Base-by-base conservation (phyloP, 2,888 invertebrate species). In the Ypsolopha sequella region DNA sequence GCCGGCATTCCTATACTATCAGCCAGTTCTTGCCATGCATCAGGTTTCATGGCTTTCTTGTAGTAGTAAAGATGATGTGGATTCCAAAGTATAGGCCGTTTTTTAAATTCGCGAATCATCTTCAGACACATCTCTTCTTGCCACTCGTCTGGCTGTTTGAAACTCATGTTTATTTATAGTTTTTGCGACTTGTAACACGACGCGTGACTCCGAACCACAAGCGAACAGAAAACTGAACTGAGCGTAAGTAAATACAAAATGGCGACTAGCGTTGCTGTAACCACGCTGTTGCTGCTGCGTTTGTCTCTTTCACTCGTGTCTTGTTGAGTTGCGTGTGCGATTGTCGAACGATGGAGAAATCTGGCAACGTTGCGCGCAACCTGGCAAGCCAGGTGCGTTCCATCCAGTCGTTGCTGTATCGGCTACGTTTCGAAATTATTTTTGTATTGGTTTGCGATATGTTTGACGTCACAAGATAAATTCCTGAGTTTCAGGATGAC, bases 41-140 rank as follows among this genome's bases (percentile, higher is more conserved):
- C 51, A 7, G 54, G 57, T 52, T 70, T 76, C 53, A 57, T 50
- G 35, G 41, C n/a, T 53, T 64, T 66, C 52, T 66, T 70, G 54
- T 61, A 71, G 54, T 61, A 72, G 36, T 55, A 53, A 4, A 52
- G 54, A 55, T 66, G 52, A 35, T 59, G 61, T 9, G 56, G 58
- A 51, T 73, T 68, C 76, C 76, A 76, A 39, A 75, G 50, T 33
- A 63, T 52, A 7, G 69, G 63, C 49, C 57, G 60, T 14, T 51
- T 39, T 52, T 64, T 65, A 46, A 63, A 75, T 52, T 65, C 66
- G 24, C 64, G 56, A 58, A 75, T 74, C 10, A 75, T 54, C 34
- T 61, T 53, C 52, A 73, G 36, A 58, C 65, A 68, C 56, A 62
- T 64, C 7, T 60, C 58, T 58, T 68, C 68, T 3, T 62, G 62